Base-by-base conservation (phyloP, 1,140 invertebrate species). In the Vollenhovia emeryi region DNA sequence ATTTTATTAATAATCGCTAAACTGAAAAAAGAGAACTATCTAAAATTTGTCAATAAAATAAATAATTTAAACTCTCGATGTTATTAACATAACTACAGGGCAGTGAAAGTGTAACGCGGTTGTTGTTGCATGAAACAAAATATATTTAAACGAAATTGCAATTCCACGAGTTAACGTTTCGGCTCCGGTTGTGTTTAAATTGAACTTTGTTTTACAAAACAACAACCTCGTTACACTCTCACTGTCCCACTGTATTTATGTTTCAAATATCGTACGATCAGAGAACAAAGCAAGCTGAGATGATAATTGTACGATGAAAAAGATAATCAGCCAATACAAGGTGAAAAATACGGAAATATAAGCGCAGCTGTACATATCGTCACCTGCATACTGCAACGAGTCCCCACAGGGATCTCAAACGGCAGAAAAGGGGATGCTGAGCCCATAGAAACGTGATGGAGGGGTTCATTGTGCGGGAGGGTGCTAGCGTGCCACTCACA, bases 281-380 rank as follows among this genome's bases (percentile, higher is more conserved):
- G 13, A 43, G 21, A 50, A 27, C 15, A 55, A 36, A 71, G 27
- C 59, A 68, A 76, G 68, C 55, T 66, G 71, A 78, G 64, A 84
- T 87, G 86, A 91, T 91, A 93, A 93, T 93, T 91, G 92, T 87
- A 87, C 78, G 86, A 85, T 93, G 80, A 93, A 93, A 94, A 93
- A 93, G n/a, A 92, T 93, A 93, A 94, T 93, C 91, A 93, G 90
- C 88, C 88, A 86, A 59, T 68, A 52, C 84, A 66, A 85, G 75
- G 60, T 75, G 74, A 84, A 86, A 75, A 79, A 74, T 36, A 66
- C n/a, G 50, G 62, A 74, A 89, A 68, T 73, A 62, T 91, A 89
- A 92, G 88, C 91, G 80, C 89, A 73, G 66, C 68, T 79, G 69
- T 75, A 84, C 87, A 86, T 84, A 92, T 92, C 87, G 89, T 90